phyloP scores from a whole-genome alignment of 2,113 vertebrate species.

The pig (Sus scrofa) region DNA sequence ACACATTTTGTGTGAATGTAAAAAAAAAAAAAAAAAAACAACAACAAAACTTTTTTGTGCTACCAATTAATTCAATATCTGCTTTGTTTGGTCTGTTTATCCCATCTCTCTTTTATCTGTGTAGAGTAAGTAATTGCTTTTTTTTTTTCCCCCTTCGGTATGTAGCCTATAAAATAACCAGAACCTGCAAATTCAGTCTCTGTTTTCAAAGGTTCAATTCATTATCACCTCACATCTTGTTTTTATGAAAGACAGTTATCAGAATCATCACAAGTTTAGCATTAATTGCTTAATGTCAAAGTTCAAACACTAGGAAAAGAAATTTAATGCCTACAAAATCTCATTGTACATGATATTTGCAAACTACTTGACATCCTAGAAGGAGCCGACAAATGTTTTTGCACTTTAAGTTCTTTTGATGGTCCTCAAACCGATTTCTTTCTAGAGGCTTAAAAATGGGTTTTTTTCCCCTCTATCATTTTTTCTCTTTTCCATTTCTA shows the following conservation, averaged over 20 bases:
- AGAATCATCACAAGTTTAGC: constrained; percentile 43
- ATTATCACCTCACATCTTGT: constrained; percentile 23
- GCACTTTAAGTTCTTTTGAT: constrained; percentile 87
- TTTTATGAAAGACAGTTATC: constrained; percentile 56
- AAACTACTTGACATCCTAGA: constrained; percentile 81
- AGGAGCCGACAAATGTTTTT: constrained; percentile 91
- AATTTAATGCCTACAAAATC: constrained; percentile 78
- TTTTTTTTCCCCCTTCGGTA: background rate
- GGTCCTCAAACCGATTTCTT: constrained; percentile 89
- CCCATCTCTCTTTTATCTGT: background rate
- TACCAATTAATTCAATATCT: constrained; percentile 36
- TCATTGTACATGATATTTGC: constrained; percentile 78
- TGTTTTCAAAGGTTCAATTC: constrained; percentile 64
- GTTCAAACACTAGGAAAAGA: constrained; percentile 72
- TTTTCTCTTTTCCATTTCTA: constrained; percentile 90
- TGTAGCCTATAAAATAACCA: constrained; percentile 27
- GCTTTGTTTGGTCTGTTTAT: background rate
- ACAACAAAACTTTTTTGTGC: background rate
- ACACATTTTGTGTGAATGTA: background rate
- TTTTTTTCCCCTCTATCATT: constrained; percentile 76
- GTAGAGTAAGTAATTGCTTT: background rate
- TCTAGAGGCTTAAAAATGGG: constrained; percentile 86
- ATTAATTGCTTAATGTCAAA: constrained; percentile 55
- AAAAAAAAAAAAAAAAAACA: background rate
- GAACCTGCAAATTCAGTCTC: constrained; percentile 28